Percentiles rank a stretch among this genome's conserved stretches.
These are phyloP conservation scores for Halichoerus grypus DNA, from an alignment of 2,113 vertebrate species.

Conservation along the genomic window DNA sequence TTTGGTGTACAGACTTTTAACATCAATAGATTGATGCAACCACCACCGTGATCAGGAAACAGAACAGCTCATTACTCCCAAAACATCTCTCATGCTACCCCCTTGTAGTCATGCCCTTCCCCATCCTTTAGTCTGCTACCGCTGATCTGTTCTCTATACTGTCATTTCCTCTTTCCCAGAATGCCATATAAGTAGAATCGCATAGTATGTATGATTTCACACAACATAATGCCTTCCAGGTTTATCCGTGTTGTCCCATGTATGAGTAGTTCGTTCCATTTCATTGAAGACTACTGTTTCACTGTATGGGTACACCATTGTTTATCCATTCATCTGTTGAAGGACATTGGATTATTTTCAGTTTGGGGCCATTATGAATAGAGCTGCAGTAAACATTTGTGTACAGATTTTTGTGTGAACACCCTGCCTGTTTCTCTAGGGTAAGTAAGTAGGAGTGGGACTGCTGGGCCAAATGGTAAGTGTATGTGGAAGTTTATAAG, in stretches of 20 bases:
- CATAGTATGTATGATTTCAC: not conserved
- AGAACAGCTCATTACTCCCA: not conserved
- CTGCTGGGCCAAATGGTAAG: not conserved
- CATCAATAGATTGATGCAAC: not conserved
- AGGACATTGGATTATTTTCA: constrained; percentile 35
- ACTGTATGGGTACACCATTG: not conserved
- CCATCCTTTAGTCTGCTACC: not conserved
- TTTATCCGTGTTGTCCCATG: not conserved
- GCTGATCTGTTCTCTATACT: not conserved
- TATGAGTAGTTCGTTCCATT: not conserved
- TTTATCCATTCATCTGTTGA: constrained; percentile 38
- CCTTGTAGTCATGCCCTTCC: not conserved
- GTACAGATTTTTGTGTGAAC: constrained; percentile 34
- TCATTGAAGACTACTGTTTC: not conserved
- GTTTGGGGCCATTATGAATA: not conserved
- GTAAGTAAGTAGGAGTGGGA: constrained; percentile 40
- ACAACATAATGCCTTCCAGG: not conserved
- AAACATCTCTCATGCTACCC: not conserved
- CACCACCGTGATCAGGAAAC: not conserved
- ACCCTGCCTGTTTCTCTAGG: constrained; percentile 22
- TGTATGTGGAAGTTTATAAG: constrained; percentile 33
- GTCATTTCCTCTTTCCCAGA: constrained; percentile 25
- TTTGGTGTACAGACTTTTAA: constrained; percentile 27
- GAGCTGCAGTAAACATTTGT: not conserved
- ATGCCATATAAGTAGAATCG: not conserved